These are phyloP conservation scores for Sinocyclocheilus rhinocerous DNA, from an alignment of 2,113 vertebrate species.

Conservation along the genomic window DNA sequence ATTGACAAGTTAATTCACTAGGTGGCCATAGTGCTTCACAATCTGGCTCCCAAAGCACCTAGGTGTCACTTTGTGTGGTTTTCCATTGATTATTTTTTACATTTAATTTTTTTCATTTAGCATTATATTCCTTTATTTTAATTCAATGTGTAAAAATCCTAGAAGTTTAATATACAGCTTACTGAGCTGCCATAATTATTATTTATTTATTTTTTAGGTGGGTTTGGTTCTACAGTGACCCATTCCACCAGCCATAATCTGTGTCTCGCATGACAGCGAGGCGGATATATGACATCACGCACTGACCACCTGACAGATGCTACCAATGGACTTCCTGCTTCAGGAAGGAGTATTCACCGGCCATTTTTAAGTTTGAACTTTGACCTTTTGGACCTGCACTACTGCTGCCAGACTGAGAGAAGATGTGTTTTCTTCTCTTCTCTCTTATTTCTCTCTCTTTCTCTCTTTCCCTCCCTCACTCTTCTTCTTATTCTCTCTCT, in stretches of 20 bases:
- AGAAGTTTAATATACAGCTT: not conserved
- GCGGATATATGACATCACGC: conserved; percentile 67
- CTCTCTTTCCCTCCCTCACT: not conserved
- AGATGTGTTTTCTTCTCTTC: conserved; percentile 20
- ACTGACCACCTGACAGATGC: conserved; percentile 72
- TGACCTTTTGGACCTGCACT: conserved; percentile 78
- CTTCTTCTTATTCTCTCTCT: conserved; percentile 56
- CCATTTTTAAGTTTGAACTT: conserved; percentile 70
- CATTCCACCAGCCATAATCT: conserved; percentile 35
- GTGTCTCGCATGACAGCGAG: conserved; percentile 64
- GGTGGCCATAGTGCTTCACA: not conserved
- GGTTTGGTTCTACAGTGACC: conserved; percentile 95
- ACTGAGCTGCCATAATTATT: not conserved
- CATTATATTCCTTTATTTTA: no score
- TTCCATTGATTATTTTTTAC: not conserved
- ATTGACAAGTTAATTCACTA: not conserved
- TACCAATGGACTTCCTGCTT: conserved; percentile 72
- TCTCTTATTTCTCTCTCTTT: not conserved
- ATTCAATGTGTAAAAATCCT: not conserved
- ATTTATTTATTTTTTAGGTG: conserved; percentile 73
- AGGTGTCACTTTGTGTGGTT: not conserved
- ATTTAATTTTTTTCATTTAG: not conserved
- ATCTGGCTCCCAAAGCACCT: no score
- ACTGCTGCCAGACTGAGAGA: conserved; percentile 72
- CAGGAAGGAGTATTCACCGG: conserved; percentile 69